Percentiles rank a stretch among this genome's conserved stretches.
Evolutionary conservation across 2,113 vertebrate species (phyloP).

Genomic region (Blennius ocellaris): DNA sequence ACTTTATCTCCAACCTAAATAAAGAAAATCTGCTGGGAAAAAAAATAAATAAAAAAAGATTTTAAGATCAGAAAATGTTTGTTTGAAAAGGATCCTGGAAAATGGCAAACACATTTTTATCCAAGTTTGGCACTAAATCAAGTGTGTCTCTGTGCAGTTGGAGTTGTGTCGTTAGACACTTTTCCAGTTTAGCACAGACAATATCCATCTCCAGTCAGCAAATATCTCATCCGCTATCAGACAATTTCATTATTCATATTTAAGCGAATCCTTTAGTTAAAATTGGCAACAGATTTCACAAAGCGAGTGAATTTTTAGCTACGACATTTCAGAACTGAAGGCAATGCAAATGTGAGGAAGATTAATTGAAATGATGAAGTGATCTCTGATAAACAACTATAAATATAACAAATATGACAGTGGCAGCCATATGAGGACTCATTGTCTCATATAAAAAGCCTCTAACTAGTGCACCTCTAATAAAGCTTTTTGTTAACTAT

Average conservation of each 20-base stretch:
- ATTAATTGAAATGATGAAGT: too few species aligned
- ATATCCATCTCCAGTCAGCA: neutral
- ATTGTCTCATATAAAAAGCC: too few species aligned
- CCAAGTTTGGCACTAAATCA: constrained; percentile 40
- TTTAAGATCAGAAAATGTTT: constrained; percentile 6
- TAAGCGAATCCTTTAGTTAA: too few species aligned
- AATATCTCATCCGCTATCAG: constrained; percentile 26
- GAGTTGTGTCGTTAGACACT: constrained; percentile 17
- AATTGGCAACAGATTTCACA: neutral
- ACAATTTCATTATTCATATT: neutral
- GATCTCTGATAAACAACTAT: too few species aligned
- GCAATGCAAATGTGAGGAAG: too few species aligned
- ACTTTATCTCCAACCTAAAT: constrained; percentile 29
- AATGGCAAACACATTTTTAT: constrained; percentile 27
- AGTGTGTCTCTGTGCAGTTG: constrained; percentile 12
- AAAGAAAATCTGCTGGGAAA: constrained; percentile 29
- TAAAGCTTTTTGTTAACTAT: too few species aligned
- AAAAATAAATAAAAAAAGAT: neutral
- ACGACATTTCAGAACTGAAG: too few species aligned
- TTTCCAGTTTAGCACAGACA: constrained; percentile 13
- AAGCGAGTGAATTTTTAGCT: neutral
- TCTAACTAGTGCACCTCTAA: too few species aligned
- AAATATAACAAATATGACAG: too few species aligned
- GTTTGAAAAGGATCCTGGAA: constrained; percentile 18
- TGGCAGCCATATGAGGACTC: too few species aligned